Evolutionary conservation across 2,888 invertebrate genomes (phyloP), one percentile per base, ranked within the genome.

Genomic region (Steinernema carpocapsae): DNA sequence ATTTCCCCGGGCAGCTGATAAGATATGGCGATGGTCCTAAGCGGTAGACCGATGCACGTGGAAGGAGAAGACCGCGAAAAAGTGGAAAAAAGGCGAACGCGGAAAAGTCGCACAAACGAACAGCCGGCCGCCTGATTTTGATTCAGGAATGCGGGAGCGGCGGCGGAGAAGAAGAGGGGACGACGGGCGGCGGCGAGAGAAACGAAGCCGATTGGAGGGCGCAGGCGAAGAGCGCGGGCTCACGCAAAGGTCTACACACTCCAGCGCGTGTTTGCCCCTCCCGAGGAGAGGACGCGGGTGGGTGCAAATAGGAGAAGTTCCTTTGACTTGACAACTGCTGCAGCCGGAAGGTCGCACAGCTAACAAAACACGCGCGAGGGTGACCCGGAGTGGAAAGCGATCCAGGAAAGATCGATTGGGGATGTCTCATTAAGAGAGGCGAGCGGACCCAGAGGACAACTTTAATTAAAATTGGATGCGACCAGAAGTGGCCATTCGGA

Each of bases 171-270:
- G 95, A 94, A 90, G 99, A 99, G 87, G 99, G 91, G 90, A 99
- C 99, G 95, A 94, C 90, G 99, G 97, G 87, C 99, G 91, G 90
- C 99, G 52, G 97, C 91, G 45, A 78, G 79, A n/a, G 77, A 77
- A 19, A 78, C 77, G 12, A 74, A n/a, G 32, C 79, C 77, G 82
- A 75, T 85, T 87, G 32, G 64, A 64, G 64, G 26, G 64, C 64
- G 64, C 29, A 64, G 64, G 29, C 64, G 64, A 64, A 24, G 64
- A 64, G 64, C 22, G 64, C 64, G 48, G 19, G 64, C 64, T 64
- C 64, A 64, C 26, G 64, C 17, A 2, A 26, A 37, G 14, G 64
- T 26, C 26, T n/a, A 19, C 64, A 64, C 19, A 64, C 64, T 64
- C 29, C 29, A 64, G 29, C 24, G 64, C 32, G 19, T 48, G 48